Base-by-base conservation (phyloP, 2,888 invertebrate genomes). In the Thysanoteuthis rhombus region DNA sequence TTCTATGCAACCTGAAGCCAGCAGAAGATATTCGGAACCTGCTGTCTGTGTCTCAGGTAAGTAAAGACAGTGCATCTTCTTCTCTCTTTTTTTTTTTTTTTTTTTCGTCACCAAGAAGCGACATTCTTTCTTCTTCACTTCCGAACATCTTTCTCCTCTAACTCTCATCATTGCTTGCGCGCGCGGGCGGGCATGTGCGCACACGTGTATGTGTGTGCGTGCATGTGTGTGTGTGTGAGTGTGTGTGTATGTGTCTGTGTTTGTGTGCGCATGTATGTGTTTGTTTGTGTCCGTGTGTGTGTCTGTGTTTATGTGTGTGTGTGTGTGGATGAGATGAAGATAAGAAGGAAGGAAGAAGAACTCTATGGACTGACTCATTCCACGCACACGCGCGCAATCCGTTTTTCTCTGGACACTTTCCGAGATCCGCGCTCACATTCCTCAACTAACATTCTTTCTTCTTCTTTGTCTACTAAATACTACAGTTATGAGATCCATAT, bases 1-100 rank as follows among this genome's bases (percentile, higher is more conserved):
- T 92, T 92, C 91, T 92, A 92, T 92, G 91, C 91, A 92, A 92
- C 45, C 91, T 92, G 40, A 92, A 92, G 91, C 91, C n/a, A 92
- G 91, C 91, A 92, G 91, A 40, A 42, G 91, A 92, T 45, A 92
- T 45, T 92, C 91, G n/a, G 91, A 92, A 92, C 91, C 91, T 39
- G 91, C 91, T 92, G 91, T 92, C 38, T 92, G 91, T 92, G 91
- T 92, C 45, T 92, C 91, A 92, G 91, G 91, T 92, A 42, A 90
- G 42, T 8, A 40, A 90, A 25, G 25, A 22, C 38, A 38, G 19
- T 90, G 16, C 36, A 90, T 25, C 90, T 39, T 90, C 28, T 89
- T 16, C 16, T 36, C 28, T 36, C 22, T 36, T 90, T 90, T 90
- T n/a, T 90, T n/a, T 90, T n/a, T 90, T n/a, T n/a, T 90, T 90